Evolutionary conservation across 2,888 invertebrate genomes (phyloP), one percentile per base, ranked within the genome.

Genomic region (Agrilus cyanescens): DNA sequence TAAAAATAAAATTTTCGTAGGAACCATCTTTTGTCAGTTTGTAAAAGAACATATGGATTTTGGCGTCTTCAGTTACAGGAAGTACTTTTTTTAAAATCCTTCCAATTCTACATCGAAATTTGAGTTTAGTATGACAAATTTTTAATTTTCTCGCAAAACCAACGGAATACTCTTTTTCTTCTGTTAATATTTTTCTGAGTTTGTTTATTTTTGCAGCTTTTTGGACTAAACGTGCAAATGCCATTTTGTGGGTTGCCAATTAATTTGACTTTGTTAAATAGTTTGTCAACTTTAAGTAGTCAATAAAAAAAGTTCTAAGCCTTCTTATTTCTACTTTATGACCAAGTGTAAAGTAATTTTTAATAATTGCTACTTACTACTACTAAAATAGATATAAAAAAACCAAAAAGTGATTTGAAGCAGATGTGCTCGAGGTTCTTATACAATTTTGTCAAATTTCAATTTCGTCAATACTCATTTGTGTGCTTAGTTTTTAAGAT

Each of bases 1-100:
- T 82, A 13, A 76, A 41, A 3, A 78, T 60, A 48, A 74, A 78
- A 61, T 82, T 80, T 50, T 72, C 71, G 41, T 71, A 66, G 53
- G 79, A 68, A 55, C 80, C 65, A 56, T 74, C 62, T 57, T 71
- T 56, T 59, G 68, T 53, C 54, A 75, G 7, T 57, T 73, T 56
- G 39, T 61, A 63, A 10, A 56, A 58, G 34, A 62, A 63, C 46
- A 57, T 59, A 37, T 64, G 59, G 14, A 61, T 43, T 53, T 63
- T 63, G 2, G 63, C 58, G 37, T 58, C 50, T 47, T 61, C 57
- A 2, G 61, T 56, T 37, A 59, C 55, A 2, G 55, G 50, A 2
- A 58, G 54, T 12, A 57, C 49, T 37, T 49, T 59, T 2, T 43
- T 52, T 25, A 70, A 66, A 4, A 64, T 61, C 16, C 63, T 63